Conservation (phyloP, 2,113 vertebrate species). For the Psammodynastes pulverulentus region DNA sequence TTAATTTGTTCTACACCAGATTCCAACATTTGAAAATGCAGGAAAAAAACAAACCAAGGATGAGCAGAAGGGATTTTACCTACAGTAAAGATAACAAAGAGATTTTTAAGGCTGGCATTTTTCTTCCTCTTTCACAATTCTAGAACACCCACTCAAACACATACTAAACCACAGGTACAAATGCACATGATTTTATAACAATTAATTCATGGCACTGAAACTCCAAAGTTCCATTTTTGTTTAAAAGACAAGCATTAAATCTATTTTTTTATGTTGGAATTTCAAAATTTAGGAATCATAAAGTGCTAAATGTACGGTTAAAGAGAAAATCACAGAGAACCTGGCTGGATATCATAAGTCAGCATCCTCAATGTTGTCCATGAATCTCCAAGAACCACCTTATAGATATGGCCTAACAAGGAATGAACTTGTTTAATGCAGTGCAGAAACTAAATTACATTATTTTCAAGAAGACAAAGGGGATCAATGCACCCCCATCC, state of each 20-base stretch:
- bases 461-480: not conserved
- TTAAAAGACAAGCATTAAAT: not conserved
- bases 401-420: not conserved
- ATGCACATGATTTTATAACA: not conserved
- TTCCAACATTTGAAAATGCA: not conserved
- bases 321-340: not conserved
- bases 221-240: not conserved
- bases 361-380: not conserved
- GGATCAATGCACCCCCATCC: not conserved
- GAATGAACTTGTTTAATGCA: not conserved
- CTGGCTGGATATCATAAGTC: not conserved
- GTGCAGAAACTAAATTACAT: not conserved
- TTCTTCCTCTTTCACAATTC: not conserved
- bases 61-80: not conserved
- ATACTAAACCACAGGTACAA: not conserved
- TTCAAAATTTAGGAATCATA: not conserved
- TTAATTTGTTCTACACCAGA: not conserved
- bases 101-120: not conserved
- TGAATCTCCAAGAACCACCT: not conserved
- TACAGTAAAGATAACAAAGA: not conserved
- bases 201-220: not conserved
- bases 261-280: not conserved
- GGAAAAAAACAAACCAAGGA: not conserved
- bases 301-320: not conserved
- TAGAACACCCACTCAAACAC: not conserved